Evolutionary conservation across 2,113 vertebrate species (phyloP), one percentile per base, ranked within the genome.

Genomic region (Hymenochirus boettgeri): DNA sequence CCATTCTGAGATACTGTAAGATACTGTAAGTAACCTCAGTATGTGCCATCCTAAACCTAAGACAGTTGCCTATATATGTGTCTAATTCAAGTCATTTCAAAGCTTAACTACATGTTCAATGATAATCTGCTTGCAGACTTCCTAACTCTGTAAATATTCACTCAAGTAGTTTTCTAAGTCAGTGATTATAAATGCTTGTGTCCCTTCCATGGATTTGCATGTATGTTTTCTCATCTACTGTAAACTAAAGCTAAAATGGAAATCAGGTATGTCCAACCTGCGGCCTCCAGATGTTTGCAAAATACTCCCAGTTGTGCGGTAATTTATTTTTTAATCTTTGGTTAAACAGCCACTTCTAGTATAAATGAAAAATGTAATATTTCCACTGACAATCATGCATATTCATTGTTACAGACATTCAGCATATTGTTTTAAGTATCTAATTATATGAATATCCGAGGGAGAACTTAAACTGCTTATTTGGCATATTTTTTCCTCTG

Each of bases 351-450:
- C 21, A 27, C 54, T 58, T 57, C 35, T 31, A 39, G 55, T 37
- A 58, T 59, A 55, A 52, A 25, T 67, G 23, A 51, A 42, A 55
- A 67, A 67, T 52, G 58, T 59, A 35, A 52, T 58, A 29, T 51
- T n/a, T n/a, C n/a, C n/a, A n/a, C n/a, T n/a, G 17, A 45, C 39
- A 57, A 50, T 48, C 13, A 22, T 15, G 53, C n/a, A n/a, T n/a
- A 48, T 56, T 23, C 27, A 19, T 26, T 65, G 26, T 35, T 26
- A 57, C n/a, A 55, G n/a, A 45, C 18, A 67, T 58, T 58, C 23
- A 46, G 52, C 52, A 55, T 67, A 46, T 29, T 52, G 24, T 52
- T 39, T 39, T 39, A 25, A 39, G 45, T 11, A 39, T 59, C 22
- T 58, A 67, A 59, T 52, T 46, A 51, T 58, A 59, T 67, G 64